Evolutionary conservation across 2,113 vertebrate genomes (phyloP), one percentile per base, ranked within the genome.

Genomic region (Callipepla squamata): DNA sequence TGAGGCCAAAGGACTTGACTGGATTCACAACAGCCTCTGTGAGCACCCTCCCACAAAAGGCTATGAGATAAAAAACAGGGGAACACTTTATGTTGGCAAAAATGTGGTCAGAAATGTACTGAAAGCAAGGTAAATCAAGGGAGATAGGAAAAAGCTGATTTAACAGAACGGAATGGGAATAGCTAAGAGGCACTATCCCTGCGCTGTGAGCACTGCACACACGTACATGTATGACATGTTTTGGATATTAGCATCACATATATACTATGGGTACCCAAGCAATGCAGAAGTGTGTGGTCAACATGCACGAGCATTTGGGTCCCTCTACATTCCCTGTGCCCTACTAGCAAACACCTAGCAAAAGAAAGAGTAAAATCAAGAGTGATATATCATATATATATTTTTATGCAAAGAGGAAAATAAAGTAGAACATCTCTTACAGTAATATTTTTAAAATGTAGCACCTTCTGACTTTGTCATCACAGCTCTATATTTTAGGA

Each of bases 391-490:
- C 32, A 72, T 26, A 32, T 1, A 36, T 23, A 72, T 68, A 76
- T 48, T 79, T 93, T 91, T 73, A 80, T 85, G 61, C 63, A 38
- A 36, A 7, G 7, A 42, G 30, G 26, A 11, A 18, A 57, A 88
- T 80, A 19, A n/a, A 38, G 45, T 36, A 40, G 9, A 10, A 36
- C 48, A 91, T 51, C 65, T 59, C 28, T 83, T 45, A 80, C 77
- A 93, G 38, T 34, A n/a, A 2, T 61, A 77, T 59, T 95, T 95
- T 42, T 16, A 53, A 85, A 87, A 48, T 36, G 63, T 90, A 86
- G 42, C 22, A 78, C 74, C 68, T 5, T 80, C 76, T 70, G 75
- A 74, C 61, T 93, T 87, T 6, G 1, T 62, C 79, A 87, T 83
- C 50, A 80, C 44, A 61, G 28, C 38, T 80, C 7, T 67, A 13